A percentile compares a stretch with the other conserved stretches of the same genome.
Conservation (phyloP, 2,888 invertebrate species). For the Polyommatus icarus region DNA sequence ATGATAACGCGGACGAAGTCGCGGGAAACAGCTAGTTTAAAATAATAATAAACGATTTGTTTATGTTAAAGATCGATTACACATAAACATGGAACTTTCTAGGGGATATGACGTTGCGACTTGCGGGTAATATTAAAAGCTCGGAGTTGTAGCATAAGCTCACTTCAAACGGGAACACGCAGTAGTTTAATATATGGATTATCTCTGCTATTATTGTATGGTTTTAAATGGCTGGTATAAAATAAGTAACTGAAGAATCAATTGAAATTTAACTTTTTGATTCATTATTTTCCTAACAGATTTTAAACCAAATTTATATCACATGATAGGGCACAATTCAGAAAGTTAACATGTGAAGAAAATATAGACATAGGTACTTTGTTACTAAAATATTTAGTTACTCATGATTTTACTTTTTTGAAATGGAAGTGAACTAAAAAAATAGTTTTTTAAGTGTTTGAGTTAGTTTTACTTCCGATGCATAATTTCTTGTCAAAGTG, state of each 20-base stretch:
- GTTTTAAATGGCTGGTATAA: not conserved
- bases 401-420: too few relatives aligned
- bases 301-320: too few relatives aligned
- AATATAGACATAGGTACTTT: too few relatives aligned
- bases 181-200: slow-evolving; percentile 2
- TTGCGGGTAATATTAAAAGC: not conserved
- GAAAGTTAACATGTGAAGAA: too few relatives aligned
- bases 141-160: not conserved
- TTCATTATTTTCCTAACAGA: too few relatives aligned
- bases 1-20: too few relatives aligned
- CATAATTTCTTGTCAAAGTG: not conserved
- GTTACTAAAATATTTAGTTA: too few relatives aligned
- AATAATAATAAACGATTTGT: not conserved
- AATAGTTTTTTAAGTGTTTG: too few relatives aligned
- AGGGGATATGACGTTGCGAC: not conserved
- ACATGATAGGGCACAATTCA: too few relatives aligned
- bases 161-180: not conserved
- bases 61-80: not conserved
- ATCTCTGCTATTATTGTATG: not conserved
- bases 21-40: too few relatives aligned
- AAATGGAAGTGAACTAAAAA: too few relatives aligned
- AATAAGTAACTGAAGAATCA: not conserved
- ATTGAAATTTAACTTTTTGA: not conserved
- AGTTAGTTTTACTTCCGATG: too few relatives aligned
- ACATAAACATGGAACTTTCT: not conserved